Base-by-base conservation (phyloP, 2,888 invertebrate species). In the Drosophila rubida region DNA sequence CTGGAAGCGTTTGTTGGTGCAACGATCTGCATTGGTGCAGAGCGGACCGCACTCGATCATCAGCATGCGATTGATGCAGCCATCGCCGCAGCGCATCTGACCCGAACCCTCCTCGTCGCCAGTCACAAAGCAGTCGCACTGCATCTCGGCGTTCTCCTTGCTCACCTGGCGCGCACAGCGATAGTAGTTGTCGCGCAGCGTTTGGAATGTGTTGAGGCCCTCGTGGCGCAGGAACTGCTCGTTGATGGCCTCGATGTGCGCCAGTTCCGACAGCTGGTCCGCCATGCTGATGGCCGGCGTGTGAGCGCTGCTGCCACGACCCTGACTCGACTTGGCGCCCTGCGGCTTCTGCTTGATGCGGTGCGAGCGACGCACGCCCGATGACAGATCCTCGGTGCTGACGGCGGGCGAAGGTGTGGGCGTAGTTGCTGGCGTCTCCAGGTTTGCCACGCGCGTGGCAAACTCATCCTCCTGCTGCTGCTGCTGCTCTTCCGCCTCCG, bases 31-130 rank as follows among this genome's bases (percentile, higher is more conserved):
- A 37, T 98, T 96, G 48, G 96, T 95, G 93, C 99, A 99, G 86
- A 97, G 94, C 4, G 95, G 94, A n/a, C 98, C 98, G 93, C 99
- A 99, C 94, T 99, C 99, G 90, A 99, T 98, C 96, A 98, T 97
- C 13, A 99, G 94, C 90, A 99, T 94, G 90, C 98, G 95, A 93
- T 99, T 99, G 44, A 99, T 94, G 92, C 99, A 99, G 92, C 98
- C 98, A 90, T 98, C 98, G 0, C 98, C 98, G 91, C 99, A 99
- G 8, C 97, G 98, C 68, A 95, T 92, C 89, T 97, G 96, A 0
- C 97, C 97, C 62, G 95, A 93, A 41, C 94, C 94, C 73, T 96
- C 93, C 90, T 99, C 99, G 80, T 98, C 98, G 90, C 95, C 95
- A 57, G 96, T 96, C 75, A 98, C 93, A 89, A 96, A 96, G 91